These are phyloP conservation scores for Poicephalus gulielmi DNA, from an alignment of 2,113 vertebrate species.

Conservation along the genomic window DNA sequence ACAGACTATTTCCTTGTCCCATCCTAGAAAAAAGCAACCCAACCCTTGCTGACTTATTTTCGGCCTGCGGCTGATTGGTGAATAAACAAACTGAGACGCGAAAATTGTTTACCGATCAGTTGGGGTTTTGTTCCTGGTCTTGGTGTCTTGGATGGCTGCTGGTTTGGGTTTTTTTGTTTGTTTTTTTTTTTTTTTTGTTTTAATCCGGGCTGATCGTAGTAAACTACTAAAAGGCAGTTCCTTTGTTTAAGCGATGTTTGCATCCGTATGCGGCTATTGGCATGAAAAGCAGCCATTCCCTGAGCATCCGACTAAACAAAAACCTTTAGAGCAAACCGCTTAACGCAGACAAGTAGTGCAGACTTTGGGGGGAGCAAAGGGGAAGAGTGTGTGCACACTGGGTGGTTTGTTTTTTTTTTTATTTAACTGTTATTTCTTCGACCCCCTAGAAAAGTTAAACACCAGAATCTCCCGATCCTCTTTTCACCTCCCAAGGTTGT, in stretches of 20 bases:
- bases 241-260: slow-evolving; percentile 1
- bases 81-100: background rate
- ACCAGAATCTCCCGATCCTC: background rate
- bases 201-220: background rate
- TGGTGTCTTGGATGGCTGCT: background rate
- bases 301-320: background rate
- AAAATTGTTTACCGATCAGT: background rate
- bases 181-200: background rate
- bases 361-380: too few relatives aligned
- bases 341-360: background rate
- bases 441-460: background rate
- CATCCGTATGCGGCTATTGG: background rate
- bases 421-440: background rate
- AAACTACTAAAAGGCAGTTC: background rate
- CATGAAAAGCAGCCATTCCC: background rate
- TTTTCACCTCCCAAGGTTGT: background rate
- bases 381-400: background rate
- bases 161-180: background rate
- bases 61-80: background rate
- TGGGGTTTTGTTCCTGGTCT: background rate
- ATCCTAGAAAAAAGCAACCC: too few relatives aligned
- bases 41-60: background rate
- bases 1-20: background rate
- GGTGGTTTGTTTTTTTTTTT: background rate
- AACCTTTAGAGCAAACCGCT: background rate